These are phyloP conservation scores for Hoplodrina ambigua DNA, from an alignment of 2,888 invertebrate species.

Conservation along the genomic window DNA sequence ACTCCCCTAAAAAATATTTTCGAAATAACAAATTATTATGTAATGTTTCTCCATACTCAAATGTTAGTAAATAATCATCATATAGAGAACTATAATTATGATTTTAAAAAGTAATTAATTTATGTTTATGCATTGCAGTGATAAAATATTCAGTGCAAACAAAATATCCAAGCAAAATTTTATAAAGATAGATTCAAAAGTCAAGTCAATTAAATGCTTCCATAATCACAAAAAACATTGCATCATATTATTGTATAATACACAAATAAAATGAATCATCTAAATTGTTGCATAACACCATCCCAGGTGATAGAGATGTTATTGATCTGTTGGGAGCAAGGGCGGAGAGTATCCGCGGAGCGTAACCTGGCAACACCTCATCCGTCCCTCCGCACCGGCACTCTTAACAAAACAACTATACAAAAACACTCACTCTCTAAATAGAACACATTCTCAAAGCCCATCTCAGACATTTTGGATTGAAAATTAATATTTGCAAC, in stretches of 20 bases:
- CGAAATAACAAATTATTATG: conserved; percentile 12
- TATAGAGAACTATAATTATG: background rate
- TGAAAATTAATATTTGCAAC: conserved; percentile 64
- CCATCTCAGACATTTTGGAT: conserved; percentile 87
- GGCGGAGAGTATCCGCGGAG: conserved; percentile 80
- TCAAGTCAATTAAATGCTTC: background rate
- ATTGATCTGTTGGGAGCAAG: conserved; percentile 85
- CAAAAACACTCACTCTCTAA: conserved; percentile 88
- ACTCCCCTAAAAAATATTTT: background rate
- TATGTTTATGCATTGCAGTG: conserved; percentile 12
- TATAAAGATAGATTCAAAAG: conserved; percentile 1
- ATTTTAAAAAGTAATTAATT: background rate
- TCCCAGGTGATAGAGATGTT: conserved; percentile 85
- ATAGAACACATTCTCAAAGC: conserved; percentile 89
- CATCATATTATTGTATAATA: conserved; percentile 44
- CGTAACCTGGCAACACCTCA: conserved; percentile 89
- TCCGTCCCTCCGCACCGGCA: conserved; percentile 78
- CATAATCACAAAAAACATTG: conserved; percentile 10
- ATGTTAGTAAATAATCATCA: background rate
- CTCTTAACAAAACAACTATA: conserved; percentile 73
- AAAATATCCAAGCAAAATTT: conserved; percentile 20
- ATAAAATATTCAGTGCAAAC: conserved; percentile 18
- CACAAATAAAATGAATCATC: conserved; percentile 63
- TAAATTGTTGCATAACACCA: conserved; percentile 84
- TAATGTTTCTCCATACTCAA: conserved; percentile 6